Percentiles rank a stretch among this genome's conserved stretches.
Evolutionary conservation across 2,888 invertebrate genomes (phyloP).

Genomic region (Dryobotodes eremita): DNA sequence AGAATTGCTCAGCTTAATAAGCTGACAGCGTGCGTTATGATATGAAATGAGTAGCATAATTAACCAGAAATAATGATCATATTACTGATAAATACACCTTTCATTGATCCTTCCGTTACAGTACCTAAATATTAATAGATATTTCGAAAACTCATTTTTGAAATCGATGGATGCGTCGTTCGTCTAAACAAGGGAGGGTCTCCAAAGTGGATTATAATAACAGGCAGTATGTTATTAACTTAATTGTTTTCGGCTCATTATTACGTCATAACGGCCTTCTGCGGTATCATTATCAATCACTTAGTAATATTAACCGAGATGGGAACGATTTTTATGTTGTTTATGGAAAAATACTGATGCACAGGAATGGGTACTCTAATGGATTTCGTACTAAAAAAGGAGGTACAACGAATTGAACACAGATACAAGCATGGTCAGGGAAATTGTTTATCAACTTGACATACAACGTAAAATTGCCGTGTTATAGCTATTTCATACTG

Average conservation of each 20-base stretch:
- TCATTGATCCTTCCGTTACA: background rate
- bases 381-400: background rate
- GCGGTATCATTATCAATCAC: constrained; percentile 35
- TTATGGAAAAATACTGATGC: background rate
- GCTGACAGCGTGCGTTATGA: background rate
- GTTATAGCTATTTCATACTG: too few relatives aligned
- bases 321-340: background rate
- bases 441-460: too few relatives aligned
- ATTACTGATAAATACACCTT: background rate
- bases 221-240: constrained; percentile 35
- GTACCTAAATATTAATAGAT: constrained; percentile 6
- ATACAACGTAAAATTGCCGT: too few relatives aligned
- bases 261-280: constrained; percentile 15
- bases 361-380: background rate
- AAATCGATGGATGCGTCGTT: constrained; percentile 36
- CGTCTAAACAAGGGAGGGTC: constrained; percentile 23
- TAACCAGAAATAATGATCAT: background rate
- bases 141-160: constrained; percentile 30
- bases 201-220: constrained; percentile 56
- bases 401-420: background rate
- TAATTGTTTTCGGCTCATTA: constrained; percentile 52
- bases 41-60: background rate
- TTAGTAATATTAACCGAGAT: constrained; percentile 39
- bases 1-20: background rate
- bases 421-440: background rate